Base-by-base conservation (phyloP, 23 tunicate genomes). In the Ciona savignyi region DNA sequence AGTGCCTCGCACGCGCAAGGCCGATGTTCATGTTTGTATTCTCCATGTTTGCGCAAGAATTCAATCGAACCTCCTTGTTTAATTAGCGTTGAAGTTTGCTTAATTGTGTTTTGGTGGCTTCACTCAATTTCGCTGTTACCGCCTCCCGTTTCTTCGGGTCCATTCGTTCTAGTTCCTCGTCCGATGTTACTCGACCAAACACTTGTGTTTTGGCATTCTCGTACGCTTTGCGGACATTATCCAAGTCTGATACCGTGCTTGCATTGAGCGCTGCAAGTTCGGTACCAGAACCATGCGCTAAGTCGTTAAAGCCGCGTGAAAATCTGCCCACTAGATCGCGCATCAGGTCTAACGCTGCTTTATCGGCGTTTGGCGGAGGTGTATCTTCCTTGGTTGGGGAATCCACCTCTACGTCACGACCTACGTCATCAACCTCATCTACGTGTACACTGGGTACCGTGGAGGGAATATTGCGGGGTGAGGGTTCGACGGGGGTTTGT, bases 131-230 rank as follows among this genome's bases (percentile, higher is more conserved):
- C 30, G 30, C 15, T 3, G 66, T 27, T 15, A 64, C 1, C 2
- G 22, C 34, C 22, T 25, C 24, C 21, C 73, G 29, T 27, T 73
- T 35, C 30, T 73, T 48, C 23, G 72, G 73, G 0, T 70, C 67
- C 29, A 81, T 60, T 24, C n/a, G 23, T n/a, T 28, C 66, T 21
- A 82, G 11, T 34, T 82, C 75, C 9, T 68, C 87, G 65, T 82
- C 87, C 0, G 75, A 30, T 2, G 51, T 61, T 0, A 70, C 25
- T 30, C 35, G 64, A 3, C 80, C 80, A 3, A 74, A 56, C 24
- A 82, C 75, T 22, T 74, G 60, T 1, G 26, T 20, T 51, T 68
- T 82, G 0, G 87, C 87, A 29, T 67, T 66, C 51, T 82, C 87
- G 80, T 74, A 75, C 30, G 87, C 87, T 2, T 28, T 31, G 24